phyloP scores from a whole-genome alignment of 2,113 vertebrate species.

The Mus pahari region DNA sequence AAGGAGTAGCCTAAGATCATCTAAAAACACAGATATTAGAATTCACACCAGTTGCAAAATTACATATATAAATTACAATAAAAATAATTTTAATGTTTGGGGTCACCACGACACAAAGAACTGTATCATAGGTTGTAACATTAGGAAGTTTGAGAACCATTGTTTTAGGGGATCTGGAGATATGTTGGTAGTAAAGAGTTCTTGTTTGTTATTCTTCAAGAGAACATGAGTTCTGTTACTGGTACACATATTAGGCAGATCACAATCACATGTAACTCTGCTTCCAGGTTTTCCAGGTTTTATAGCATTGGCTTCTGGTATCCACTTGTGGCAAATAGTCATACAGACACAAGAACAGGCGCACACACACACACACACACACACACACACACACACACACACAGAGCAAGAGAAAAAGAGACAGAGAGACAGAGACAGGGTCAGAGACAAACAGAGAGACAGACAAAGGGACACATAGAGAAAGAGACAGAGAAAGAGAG shows the following conservation, averaged over 20 bases:
- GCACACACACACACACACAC: not conserved
- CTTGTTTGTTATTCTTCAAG: not conserved
- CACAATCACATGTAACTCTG: not conserved
- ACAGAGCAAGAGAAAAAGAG: not conserved
- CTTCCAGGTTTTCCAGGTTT: not conserved
- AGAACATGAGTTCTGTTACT: not conserved
- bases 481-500: not conserved
- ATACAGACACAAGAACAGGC: not conserved
- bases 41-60: not conserved
- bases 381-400: not conserved
- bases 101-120: not conserved
- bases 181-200: not conserved
- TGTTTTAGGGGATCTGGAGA: not conserved
- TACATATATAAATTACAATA: not conserved
- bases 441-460: not conserved
- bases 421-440: not conserved
- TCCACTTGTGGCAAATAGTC: not conserved
- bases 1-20: not conserved
- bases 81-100: not conserved
- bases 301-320: not conserved
- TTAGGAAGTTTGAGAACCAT: not conserved
- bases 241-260: not conserved
- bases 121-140: not conserved
- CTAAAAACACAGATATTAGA: not conserved
- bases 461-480: not conserved